A percentile compares a stretch with the other conserved stretches of the same genome.
phyloP scores from a whole-genome alignment of 2,888 invertebrate species.

The Sericinus montela region DNA sequence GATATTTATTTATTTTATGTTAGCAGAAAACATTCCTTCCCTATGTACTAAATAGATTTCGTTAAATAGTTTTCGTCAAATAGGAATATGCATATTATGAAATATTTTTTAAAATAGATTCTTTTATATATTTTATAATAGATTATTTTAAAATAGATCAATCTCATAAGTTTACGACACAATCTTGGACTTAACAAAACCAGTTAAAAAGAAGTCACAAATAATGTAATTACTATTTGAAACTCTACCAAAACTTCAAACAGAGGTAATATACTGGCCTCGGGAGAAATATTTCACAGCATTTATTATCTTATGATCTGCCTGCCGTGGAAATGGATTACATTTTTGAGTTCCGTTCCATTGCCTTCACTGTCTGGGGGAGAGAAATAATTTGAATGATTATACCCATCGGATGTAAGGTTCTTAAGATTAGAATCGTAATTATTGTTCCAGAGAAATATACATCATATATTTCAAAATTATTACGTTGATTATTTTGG shows the following conservation, averaged over 20 bases:
- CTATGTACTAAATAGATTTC: too few species aligned
- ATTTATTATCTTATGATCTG: slow-evolving; percentile 41
- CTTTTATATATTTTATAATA: too few species aligned
- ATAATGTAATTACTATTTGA: background rate
- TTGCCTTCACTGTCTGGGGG: slow-evolving; percentile 51
- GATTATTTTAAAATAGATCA: too few species aligned
- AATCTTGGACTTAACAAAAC: too few species aligned
- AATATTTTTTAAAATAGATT: too few species aligned
- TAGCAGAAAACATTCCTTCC: too few species aligned
- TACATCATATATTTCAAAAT: background rate
- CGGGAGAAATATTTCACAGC: slow-evolving; percentile 33
- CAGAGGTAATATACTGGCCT: slow-evolving; percentile 21
- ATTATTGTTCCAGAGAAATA: slow-evolving; percentile 7
- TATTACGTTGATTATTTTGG: too few species aligned
- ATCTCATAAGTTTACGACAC: too few species aligned
- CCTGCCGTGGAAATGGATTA: slow-evolving; percentile 58
- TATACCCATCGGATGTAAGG: slow-evolving; percentile 32
- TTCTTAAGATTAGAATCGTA: slow-evolving; percentile 11
- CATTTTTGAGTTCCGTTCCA: slow-evolving; percentile 64
- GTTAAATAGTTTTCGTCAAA: too few species aligned
- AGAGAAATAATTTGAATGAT: slow-evolving; percentile 50
- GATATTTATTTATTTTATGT: too few species aligned
- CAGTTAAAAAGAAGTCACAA: background rate
- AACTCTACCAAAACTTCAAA: slow-evolving; percentile 6
- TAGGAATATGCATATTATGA: too few species aligned